Evolutionary conservation across 1,140 invertebrate genomes (phyloP).

Genomic region (Drosophila leontia): DNA sequence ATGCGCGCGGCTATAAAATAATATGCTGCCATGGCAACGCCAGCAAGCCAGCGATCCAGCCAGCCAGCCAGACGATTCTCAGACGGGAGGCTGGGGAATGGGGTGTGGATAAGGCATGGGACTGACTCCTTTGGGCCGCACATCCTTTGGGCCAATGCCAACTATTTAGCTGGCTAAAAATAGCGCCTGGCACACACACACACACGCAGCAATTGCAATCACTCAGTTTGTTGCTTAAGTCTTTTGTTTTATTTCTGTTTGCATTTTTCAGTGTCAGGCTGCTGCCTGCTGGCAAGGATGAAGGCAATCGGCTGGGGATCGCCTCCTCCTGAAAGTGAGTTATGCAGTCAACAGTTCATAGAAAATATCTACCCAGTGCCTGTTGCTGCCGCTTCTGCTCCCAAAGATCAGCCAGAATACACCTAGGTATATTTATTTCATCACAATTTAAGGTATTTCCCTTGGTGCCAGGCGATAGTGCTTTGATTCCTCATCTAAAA

Average conservation of each 20-base stretch:
- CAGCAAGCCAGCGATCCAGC: background rate
- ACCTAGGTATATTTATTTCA: constrained; percentile 64
- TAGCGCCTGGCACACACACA: constrained; percentile 55
- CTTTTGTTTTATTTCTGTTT: constrained; percentile 84
- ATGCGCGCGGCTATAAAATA: constrained; percentile 82
- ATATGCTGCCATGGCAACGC: constrained; percentile 79
- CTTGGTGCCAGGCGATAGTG: constrained; percentile 15
- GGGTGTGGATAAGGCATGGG: constrained; percentile 33
- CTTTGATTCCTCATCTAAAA: constrained; percentile 22
- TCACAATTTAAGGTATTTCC: constrained; percentile 63
- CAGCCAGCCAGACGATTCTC: constrained; percentile 26
- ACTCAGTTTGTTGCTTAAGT: constrained; percentile 83
- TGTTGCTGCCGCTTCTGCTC: background rate
- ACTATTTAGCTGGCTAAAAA: constrained; percentile 81
- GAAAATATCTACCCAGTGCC: constrained; percentile 59
- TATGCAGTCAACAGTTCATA: constrained; percentile 81
- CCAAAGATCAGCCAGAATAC: constrained; percentile 34
- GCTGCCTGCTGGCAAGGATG: constrained; percentile 19
- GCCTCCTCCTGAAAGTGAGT: constrained; percentile 66
- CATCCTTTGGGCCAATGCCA: constrained; percentile 80
- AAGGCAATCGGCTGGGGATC: constrained; percentile 65
- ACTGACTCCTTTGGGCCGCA: constrained; percentile 54
- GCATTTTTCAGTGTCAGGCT: constrained; percentile 80
- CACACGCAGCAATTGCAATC: constrained; percentile 79
- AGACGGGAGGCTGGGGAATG: constrained; percentile 19